Percentiles rank a stretch among this genome's conserved stretches.
phyloP scores from a whole-genome alignment of 2,888 invertebrate species.

The Dicranocentrus wangi region DNA sequence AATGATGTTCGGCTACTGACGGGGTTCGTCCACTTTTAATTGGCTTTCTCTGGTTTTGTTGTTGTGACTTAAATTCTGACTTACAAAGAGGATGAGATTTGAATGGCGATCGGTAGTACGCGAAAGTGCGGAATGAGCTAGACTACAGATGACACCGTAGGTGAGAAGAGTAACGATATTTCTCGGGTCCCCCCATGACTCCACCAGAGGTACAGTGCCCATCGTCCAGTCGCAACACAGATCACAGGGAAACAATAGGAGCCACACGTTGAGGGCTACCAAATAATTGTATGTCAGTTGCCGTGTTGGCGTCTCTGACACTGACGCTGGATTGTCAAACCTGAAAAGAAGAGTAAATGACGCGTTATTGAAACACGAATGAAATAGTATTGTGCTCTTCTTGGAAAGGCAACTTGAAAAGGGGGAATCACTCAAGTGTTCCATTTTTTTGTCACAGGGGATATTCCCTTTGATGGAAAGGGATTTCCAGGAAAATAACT shows the following conservation, averaged over 20 bases:
- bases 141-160: conserved; percentile 77
- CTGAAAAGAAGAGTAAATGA: conserved; percentile 76
- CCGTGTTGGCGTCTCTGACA: conserved; percentile 85
- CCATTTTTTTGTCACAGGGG: no score
- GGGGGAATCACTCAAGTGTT: no score
- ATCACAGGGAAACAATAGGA: conserved; percentile 88
- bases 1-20: no score
- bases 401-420: no score
- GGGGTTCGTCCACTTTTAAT: no score
- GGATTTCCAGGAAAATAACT: no score
- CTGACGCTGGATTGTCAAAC: conserved; percentile 98
- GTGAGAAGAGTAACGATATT: conserved; percentile 86
- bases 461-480: no score
- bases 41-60: no score
- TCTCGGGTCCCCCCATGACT: conserved; percentile 85
- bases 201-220: conserved; percentile 92
- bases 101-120: conserved; percentile 75
- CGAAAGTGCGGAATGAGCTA: conserved; percentile 74
- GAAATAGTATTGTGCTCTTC: no score
- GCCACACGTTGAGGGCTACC: conserved; percentile 91
- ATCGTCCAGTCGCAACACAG: conserved; percentile 99
- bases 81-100: conserved; percentile 74
- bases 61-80: no score
- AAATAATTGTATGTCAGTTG: conserved; percentile 95
- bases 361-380: no score